Base-by-base conservation (phyloP, 2,888 invertebrate genomes). In the Chouioia cunea region DNA sequence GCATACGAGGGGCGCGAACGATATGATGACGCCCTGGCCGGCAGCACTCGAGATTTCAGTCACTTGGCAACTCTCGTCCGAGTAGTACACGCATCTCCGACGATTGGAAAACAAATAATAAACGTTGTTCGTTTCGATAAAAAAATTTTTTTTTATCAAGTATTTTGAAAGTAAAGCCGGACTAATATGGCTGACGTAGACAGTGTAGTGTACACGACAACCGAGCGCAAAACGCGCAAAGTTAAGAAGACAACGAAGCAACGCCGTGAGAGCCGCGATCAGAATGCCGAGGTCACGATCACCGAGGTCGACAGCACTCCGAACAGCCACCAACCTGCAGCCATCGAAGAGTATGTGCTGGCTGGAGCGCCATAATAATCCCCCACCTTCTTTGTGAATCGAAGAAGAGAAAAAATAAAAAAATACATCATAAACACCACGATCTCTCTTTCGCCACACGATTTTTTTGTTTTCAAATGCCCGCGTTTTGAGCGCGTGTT, bases 151-250 rank as follows among this genome's bases (percentile, higher is more conserved):
- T 36, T 36, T 36, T 36, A 10, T 36, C 36, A 1, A 12, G 12
- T 1, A 36, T 54, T 47, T 2, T 8, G n/a, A 48, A 54, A 57
- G 18, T 23, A 36, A 57, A 50, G 36, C 47, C 18, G 53, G 46
- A 43, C n/a, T 27, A 23, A 56, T 75, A 96, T 96, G 96, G 95
- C 94, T 86, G 96, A 96, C 90, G 95, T 95, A 83, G 95, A 95
- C 87, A 93, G 93, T 89, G 93, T 93, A 89, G 92, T 93, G 87
- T 92, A 91, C 86, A 92, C 93, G 85, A 91, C 93, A 85, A 93
- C 94, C 83, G 93, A 91, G 86, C 91, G 91, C 87, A 92, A 95
- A 88, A 91, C 94, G 86, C 94, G 94, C 87, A 96, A 95, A 89
- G 93, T 94, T 88, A 96, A 95, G 90, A 95, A 95, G 89, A 92